Base-by-base conservation (phyloP, 2,888 invertebrate species). In the Anthophora plumipes region DNA sequence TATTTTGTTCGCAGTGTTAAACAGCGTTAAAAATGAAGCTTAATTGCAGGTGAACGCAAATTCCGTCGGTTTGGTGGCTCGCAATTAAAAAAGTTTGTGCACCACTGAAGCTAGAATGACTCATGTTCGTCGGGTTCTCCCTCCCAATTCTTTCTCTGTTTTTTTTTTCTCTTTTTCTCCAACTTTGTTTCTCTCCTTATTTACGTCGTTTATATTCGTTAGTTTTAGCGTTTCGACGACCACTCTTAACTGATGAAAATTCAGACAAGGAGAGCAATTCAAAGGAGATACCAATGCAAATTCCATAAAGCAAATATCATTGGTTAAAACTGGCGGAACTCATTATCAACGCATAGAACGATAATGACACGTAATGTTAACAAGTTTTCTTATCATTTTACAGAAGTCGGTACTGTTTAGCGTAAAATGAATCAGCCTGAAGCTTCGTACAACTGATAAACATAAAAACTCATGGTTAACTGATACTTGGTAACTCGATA, bases 291-390 rank as follows among this genome's bases (percentile, higher is more conserved):
- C 60, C 84, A n/a, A n/a, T 85, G 83, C 89, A n/a, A n/a, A 91
- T 91, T 91, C 89, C 90, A 77, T 60, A 69, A 83, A 83, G 73
- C 88, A 84, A n/a, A 88, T 88, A 87, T 90, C 91, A 91, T 69
- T 73, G 55, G 64, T 71, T 67, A 63, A 76, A 77, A 70, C 52
- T 72, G 43, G 50, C 67, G 25, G 22, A 69, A 59, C 20, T 41
- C n/a, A 48, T 80, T 86, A 86, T 82, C 80, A 71, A 55, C 55
- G 12, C 20, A 52, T 12, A 25, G 46, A 66, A 25, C 20, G 59
- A 55, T 12, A 37, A 12, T 66, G 61, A 55, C 55, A 11, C 39
- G n/a, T 31, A 17, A 7, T 14, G 37, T 20, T 31, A 6, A n/a
- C 22, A 12, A 50, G 17, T 39, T 39, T 20, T 8, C 20, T 60